Evolutionary conservation across 2,888 invertebrate species (phyloP).

Genomic region (Celastrina argiolus): DNA sequence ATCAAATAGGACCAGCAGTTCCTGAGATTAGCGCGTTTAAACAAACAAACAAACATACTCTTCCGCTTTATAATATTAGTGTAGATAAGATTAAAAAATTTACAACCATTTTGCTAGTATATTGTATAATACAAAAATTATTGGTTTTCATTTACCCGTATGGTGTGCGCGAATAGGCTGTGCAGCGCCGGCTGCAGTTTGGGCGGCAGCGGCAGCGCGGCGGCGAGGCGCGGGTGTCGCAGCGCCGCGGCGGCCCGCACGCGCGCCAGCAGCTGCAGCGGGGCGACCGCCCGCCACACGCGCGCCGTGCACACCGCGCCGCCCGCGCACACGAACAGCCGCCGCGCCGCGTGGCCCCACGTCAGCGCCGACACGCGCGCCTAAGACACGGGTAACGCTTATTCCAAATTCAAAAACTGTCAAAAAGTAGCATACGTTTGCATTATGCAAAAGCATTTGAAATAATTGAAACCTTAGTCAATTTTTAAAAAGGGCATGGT

Average conservation of each 20-base stretch:
- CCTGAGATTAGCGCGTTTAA: too few relatives aligned
- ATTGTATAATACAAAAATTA: too few relatives aligned
- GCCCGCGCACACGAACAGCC: conserved; percentile 90
- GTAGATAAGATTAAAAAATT: too few relatives aligned
- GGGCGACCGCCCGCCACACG: conserved; percentile 93
- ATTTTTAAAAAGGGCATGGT: too few relatives aligned
- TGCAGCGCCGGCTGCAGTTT: conserved; percentile 90
- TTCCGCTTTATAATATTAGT: too few relatives aligned
- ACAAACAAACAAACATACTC: too few relatives aligned
- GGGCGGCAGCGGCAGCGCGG: conserved; percentile 90
- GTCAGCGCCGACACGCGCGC: conserved; percentile 94
- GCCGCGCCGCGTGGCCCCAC: conserved; percentile 98
- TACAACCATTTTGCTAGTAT: too few relatives aligned
- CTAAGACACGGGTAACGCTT: conserved; percentile 57
- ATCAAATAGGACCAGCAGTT: too few relatives aligned
- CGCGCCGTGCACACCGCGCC: conserved; percentile 95
- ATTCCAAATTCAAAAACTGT: too few relatives aligned
- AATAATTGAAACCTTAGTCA: too few relatives aligned
- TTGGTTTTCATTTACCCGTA: conserved; percentile 84
- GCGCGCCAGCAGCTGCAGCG: conserved; percentile 92
- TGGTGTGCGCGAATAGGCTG: conserved; percentile 94
- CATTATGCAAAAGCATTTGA: too few relatives aligned
- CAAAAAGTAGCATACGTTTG: too few relatives aligned
- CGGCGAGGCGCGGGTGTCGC: conserved; percentile 84
- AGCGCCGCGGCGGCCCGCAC: conserved; percentile 87